Evolutionary conservation across 64 coral and sea anemone genomes (phyloP).

Genomic region (Porites australiensis): DNA sequence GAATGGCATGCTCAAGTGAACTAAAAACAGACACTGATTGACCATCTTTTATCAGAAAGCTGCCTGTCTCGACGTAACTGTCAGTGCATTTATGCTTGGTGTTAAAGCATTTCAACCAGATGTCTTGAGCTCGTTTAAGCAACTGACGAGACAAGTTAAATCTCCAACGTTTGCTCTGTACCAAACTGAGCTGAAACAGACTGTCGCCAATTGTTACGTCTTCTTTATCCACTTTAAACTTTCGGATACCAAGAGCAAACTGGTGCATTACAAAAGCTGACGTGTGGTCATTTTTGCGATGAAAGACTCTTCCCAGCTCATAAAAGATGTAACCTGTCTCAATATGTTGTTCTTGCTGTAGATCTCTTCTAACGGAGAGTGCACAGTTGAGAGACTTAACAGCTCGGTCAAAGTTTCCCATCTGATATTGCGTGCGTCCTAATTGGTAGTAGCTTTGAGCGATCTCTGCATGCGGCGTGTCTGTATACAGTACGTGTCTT

Average conservation of each 20-base stretch:
- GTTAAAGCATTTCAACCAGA: no score
- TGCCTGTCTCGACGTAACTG: no score
- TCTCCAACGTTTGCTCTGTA: no score
- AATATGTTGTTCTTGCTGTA: background rate
- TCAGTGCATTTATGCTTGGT: no score
- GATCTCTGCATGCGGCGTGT: background rate
- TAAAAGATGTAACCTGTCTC: slow-evolving; percentile 14
- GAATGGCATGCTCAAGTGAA: no score
- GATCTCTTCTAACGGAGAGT: background rate
- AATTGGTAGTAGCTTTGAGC: background rate
- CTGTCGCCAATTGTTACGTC: no score
- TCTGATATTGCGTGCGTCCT: background rate
- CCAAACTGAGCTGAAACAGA: no score
- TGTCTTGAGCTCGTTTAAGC: no score
- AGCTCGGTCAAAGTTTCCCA: background rate
- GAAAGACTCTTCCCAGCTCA: background rate
- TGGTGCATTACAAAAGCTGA: background rate
- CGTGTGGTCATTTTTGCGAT: background rate
- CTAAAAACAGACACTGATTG: no score
- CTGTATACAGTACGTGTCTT: background rate
- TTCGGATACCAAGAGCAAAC: background rate
- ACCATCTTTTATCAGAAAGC: no score
- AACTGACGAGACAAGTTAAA: no score
- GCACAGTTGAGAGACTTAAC: background rate
- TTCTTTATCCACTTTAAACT: background rate